Base-by-base conservation (phyloP, 2,888 invertebrate species). In the Strigamia transsilvanica region DNA sequence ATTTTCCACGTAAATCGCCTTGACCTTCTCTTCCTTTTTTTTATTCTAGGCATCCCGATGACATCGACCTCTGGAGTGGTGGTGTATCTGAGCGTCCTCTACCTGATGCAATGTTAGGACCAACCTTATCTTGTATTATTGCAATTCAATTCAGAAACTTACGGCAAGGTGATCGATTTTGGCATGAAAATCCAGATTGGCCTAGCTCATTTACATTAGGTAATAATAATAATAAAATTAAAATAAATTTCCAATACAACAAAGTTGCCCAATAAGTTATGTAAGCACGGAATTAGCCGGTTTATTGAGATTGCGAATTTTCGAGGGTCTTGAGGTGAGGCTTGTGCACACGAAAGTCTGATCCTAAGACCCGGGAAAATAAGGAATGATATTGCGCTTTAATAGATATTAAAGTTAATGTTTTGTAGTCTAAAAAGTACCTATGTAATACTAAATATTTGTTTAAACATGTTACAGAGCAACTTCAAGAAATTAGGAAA, bases 21-120 rank as follows among this genome's bases (percentile, higher is more conserved):
- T 73, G 73, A 73, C 73, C n/a, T 73, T 32, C 73, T 15, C 32
- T 15, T 32, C 3, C 12, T 87, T 4, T 23, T 42, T 23, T 32
- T 41, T 80, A n/a, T 80, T 38, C 21, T 86, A 94, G 93, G 84
- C 94, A 95, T 88, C 96, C 96, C 1, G 91, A 93, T 83, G 98
- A 98, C 88, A 94, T 98, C 79, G 97, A 98, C 90, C 90, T 97
- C 82, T 98, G 97, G 95, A 95, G 96, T 21, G 97, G 96, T 80
- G 97, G 97, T 79, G 95, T 97, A 9, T 95, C 96, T 0, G 98
- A 98, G 87, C 91, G 93, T 84, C 94, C 97, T 2, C 90, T 97
- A 82, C 94, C 95, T 10, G 97, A 96, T 77, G 95, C 96, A 82
- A 94, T 97, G 93, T 90, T 98, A 83, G 97, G 98, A 80, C 97